Conservation (phyloP, 2,113 vertebrate genomes). For the Lethenteron camtschaticum region DNA sequence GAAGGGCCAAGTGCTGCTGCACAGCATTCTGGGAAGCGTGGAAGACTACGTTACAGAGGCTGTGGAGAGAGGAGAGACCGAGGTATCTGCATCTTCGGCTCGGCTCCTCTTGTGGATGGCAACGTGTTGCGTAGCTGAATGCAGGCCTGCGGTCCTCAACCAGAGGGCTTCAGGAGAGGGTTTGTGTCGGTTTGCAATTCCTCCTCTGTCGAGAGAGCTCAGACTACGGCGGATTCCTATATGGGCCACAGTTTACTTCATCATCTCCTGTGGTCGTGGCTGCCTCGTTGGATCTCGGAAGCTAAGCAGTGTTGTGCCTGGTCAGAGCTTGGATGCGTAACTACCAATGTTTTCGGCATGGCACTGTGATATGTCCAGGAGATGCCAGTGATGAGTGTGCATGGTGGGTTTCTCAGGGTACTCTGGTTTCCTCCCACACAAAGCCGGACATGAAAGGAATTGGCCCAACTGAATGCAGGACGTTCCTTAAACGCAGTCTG, state of each 20-base stretch:
- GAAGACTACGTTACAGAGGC: constrained; percentile 45
- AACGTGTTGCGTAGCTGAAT: not conserved
- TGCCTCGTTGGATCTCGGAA: too few relatives aligned
- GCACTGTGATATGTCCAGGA: too few relatives aligned
- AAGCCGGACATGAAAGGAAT: too few relatives aligned
- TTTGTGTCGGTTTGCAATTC: not conserved
- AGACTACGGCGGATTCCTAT: not conserved
- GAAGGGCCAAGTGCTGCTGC: constrained; percentile 35
- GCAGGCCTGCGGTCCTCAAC: not conserved
- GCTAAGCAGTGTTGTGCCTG: too few relatives aligned
- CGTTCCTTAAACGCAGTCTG: too few relatives aligned
- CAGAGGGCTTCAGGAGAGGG: not conserved
- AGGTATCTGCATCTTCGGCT: constrained; percentile 21
- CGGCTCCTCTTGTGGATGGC: not conserved
- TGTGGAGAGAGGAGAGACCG: constrained; percentile 27
- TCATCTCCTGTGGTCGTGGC: not conserved
- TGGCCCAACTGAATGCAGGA: too few relatives aligned
- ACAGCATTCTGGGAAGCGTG: constrained; percentile 56
- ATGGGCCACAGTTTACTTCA: not conserved
- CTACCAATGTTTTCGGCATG: too few relatives aligned
- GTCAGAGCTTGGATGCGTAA: too few relatives aligned
- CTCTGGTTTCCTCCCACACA: too few relatives aligned
- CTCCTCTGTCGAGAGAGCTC: not conserved
- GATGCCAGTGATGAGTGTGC: too few relatives aligned
- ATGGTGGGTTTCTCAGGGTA: too few relatives aligned